Conservation (phyloP, 2,888 invertebrate genomes). For the Trachelus troglodyta region DNA sequence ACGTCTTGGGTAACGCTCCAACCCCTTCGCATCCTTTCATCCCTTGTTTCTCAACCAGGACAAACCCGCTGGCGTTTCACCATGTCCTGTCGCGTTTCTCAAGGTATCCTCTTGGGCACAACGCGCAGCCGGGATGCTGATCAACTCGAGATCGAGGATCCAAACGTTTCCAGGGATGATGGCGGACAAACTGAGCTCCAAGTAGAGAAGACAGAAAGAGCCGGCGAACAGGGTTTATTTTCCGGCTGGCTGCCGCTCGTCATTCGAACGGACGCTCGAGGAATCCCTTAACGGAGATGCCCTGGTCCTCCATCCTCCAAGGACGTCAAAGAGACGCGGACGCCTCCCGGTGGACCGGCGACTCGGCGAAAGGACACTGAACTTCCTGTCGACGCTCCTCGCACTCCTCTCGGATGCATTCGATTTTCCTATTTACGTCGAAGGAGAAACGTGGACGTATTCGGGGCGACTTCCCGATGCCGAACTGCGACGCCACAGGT, state of each 20-base stretch:
- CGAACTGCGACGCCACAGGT: constrained; percentile 48
- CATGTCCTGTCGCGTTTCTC: neutral
- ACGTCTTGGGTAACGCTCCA: neutral
- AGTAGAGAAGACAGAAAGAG: neutral
- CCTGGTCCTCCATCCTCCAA: constrained; percentile 35
- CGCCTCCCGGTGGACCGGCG: neutral
- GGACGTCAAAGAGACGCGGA: neutral
- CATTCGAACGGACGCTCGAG: constrained; percentile 50
- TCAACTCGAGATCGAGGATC: neutral
- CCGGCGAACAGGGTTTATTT: constrained; percentile 45
- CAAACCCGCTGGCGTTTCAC: neutral
- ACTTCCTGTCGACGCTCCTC: neutral
- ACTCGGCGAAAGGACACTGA: neutral
- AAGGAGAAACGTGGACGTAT: constrained; percentile 4
- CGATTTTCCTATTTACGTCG: constrained; percentile 27
- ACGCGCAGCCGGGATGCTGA: neutral
- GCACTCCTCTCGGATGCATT: constrained; percentile 19
- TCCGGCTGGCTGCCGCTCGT: constrained; percentile 53
- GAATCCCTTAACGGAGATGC: constrained; percentile 50
- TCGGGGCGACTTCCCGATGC: neutral
- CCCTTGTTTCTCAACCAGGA: neutral
- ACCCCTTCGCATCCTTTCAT: constrained; percentile 3
- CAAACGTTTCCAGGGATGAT: neutral
- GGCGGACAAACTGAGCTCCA: neutral
- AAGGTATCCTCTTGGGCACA: neutral